Evolutionary conservation across 2,888 invertebrate genomes (phyloP).

Genomic region (Steromphala cineraria): DNA sequence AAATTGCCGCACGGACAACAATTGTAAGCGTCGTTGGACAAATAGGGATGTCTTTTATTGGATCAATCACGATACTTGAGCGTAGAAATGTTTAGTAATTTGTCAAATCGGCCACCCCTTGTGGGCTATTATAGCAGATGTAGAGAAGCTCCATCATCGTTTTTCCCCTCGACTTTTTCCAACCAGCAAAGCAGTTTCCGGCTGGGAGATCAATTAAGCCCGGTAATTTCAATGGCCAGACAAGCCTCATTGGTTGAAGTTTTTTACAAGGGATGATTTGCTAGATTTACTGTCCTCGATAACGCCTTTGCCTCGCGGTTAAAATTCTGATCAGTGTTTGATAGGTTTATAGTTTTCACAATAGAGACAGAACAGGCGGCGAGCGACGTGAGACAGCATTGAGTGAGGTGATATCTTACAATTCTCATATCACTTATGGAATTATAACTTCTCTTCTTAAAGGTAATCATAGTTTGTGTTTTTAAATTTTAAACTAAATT

Average conservation of each 20-base stretch:
- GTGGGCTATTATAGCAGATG: constrained; percentile 7
- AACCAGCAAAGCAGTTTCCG: neutral
- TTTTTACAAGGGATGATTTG: neutral
- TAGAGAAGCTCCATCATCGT: neutral
- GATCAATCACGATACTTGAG: neutral
- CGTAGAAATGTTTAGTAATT: constrained; percentile 7
- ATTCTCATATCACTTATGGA: too few relatives aligned
- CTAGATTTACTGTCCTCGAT: neutral
- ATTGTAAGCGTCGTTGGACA: neutral
- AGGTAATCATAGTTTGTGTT: too few relatives aligned
- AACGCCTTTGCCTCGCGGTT: neutral
- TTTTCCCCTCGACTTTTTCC: neutral
- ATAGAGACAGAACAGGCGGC: too few relatives aligned
- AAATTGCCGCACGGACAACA: neutral
- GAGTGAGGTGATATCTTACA: too few relatives aligned
- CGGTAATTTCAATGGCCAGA: constrained; percentile 7
- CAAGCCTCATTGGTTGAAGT: neutral
- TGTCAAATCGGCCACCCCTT: neutral
- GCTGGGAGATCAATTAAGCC: neutral
- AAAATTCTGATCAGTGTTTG: neutral
- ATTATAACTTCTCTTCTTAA: too few relatives aligned
- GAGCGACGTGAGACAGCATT: too few relatives aligned
- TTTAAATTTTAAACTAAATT: too few relatives aligned
- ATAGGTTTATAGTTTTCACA: neutral
- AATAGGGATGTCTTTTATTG: neutral